phyloP scores from a whole-genome alignment of 2,888 invertebrate species.

The Ichneumoninae sp. region DNA sequence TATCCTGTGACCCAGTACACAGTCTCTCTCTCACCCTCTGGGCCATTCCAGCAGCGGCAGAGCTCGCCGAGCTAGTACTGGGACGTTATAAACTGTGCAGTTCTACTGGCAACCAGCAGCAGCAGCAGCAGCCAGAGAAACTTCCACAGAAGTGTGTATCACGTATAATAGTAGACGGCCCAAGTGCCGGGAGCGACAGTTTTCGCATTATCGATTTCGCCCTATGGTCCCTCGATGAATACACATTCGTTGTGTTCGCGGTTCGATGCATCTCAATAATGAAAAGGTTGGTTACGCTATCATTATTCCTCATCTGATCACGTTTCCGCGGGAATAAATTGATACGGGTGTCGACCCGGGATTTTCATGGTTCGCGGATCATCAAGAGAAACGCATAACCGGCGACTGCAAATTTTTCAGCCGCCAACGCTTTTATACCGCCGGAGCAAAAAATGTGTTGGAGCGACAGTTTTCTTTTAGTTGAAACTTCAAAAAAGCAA shows the following conservation, averaged over 20 bases:
- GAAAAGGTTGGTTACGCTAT: slow-evolving; percentile 27
- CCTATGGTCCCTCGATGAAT: slow-evolving; percentile 18
- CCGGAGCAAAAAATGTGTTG: too few species aligned
- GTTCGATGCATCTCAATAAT: slow-evolving; percentile 8
- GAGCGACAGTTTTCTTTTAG: too few species aligned
- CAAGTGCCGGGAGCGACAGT: slow-evolving; percentile 9
- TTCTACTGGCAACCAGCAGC: slow-evolving; percentile 5
- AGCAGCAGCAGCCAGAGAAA: slow-evolving; percentile 43
- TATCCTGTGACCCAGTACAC: slow-evolving; percentile 45
- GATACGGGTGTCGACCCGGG: background rate
- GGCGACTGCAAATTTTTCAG: too few species aligned
- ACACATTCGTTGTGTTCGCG: background rate
- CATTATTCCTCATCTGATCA: background rate
- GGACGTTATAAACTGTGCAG: slow-evolving; percentile 56
- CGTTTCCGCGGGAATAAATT: background rate
- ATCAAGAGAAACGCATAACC: too few species aligned
- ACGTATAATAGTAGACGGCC: slow-evolving; percentile 38
- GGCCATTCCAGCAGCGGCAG: slow-evolving; percentile 34
- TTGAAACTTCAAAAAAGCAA: too few species aligned
- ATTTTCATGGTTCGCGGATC: too few species aligned
- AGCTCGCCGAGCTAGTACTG: slow-evolving; percentile 37
- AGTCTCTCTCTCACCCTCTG: slow-evolving; percentile 5
- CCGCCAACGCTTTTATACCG: too few species aligned
- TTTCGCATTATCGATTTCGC: slow-evolving; percentile 54
- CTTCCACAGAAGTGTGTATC: slow-evolving; percentile 49